These are phyloP conservation scores for Lithophane ornitopus DNA, from an alignment of 2,888 invertebrate species.

Conservation along the genomic window DNA sequence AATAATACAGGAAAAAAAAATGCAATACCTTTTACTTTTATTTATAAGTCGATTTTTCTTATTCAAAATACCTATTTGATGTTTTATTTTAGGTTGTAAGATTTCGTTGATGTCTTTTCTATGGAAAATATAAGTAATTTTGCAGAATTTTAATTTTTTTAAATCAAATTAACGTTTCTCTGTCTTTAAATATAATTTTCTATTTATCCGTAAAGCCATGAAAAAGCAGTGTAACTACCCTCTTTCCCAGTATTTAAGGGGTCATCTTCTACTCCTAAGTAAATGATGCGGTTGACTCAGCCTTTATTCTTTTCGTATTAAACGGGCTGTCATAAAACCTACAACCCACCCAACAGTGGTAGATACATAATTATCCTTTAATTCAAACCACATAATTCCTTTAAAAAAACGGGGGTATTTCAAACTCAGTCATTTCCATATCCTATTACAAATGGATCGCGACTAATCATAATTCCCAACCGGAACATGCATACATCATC, in stretches of 20 bases:
- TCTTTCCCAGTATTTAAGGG: neutral
- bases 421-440: constrained; percentile 43
- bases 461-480: constrained; percentile 68
- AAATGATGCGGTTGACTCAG: neutral
- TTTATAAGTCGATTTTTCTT: too few species aligned
- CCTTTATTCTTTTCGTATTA: neutral
- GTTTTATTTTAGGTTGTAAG: neutral
- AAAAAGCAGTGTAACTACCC: neutral
- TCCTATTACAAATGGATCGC: constrained; percentile 62
- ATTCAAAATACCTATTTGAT: neutral
- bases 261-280: too few species aligned
- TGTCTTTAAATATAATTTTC: neutral
- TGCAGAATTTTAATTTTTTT: too few species aligned
- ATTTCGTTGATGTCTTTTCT: constrained; percentile 64
- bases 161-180: too few species aligned
- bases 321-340: neutral
- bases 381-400: constrained; percentile 35
- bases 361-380: constrained; percentile 12
- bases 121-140: neutral
- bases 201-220: neutral
- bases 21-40: neutral
- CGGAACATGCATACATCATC: constrained; percentile 85
- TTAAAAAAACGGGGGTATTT: constrained; percentile 44
- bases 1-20: too few species aligned
- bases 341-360: neutral